phyloP scores from a whole-genome alignment of 2,797 vertebrate species.

The Periparus ater region DNA sequence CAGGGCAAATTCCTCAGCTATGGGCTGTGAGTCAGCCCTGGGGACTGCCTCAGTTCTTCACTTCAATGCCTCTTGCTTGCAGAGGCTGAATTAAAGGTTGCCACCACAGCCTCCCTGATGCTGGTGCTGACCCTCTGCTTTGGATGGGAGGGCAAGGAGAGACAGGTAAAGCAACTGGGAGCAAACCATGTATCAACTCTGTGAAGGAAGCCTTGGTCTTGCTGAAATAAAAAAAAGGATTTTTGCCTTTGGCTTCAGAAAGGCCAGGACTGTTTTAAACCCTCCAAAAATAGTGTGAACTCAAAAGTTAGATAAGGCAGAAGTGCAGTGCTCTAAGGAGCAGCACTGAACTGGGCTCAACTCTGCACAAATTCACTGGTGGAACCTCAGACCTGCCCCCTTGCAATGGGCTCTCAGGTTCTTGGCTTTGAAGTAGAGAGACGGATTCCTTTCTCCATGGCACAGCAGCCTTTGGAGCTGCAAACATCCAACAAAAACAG shows the following conservation, averaged over 20 bases:
- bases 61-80: not conserved
- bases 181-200: rapidly evolving
- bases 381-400: not conserved
- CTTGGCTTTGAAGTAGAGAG: not conserved
- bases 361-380: not conserved
- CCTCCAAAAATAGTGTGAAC: not conserved
- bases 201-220: not conserved
- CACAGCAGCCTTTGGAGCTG: not conserved
- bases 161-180: not conserved
- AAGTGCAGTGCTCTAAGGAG: not conserved
- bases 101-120: not conserved
- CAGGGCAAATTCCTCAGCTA: not conserved
- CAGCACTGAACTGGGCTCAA: not conserved
- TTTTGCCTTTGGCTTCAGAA: not conserved
- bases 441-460: rapidly evolving
- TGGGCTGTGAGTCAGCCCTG: not conserved
- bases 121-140: not conserved
- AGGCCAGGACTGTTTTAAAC: not conserved
- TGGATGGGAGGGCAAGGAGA: not conserved
- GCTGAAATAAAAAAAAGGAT: not conserved
- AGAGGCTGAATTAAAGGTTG: not conserved
- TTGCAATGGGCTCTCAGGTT: rapidly evolving
- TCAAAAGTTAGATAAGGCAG: not conserved
- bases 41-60: not conserved
- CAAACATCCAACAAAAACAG: not conserved